These are phyloP conservation scores for Sparus aurata DNA, from an alignment of 2,797 vertebrate species.

Conservation along the genomic window DNA sequence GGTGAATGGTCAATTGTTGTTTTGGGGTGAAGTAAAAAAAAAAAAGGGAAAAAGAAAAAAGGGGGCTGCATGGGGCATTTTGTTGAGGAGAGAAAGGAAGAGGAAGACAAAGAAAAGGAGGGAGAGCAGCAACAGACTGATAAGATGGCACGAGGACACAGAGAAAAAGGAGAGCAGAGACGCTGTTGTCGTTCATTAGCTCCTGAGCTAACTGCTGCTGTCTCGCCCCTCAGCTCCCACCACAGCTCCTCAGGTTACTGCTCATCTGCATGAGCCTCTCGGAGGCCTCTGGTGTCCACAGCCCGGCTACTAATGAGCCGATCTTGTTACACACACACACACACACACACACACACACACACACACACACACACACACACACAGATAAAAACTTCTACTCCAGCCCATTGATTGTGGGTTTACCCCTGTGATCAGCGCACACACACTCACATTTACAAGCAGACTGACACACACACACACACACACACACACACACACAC, in stretches of 20 bases:
- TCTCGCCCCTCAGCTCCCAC: constrained; percentile 41
- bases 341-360: constrained; percentile 36
- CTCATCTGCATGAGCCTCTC: constrained; percentile 86
- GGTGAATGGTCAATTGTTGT: no score
- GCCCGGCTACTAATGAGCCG: constrained; percentile 81
- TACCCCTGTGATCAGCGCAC: constrained; percentile 74
- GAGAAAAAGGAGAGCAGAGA: constrained; percentile 19
- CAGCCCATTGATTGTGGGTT: constrained; percentile 81
- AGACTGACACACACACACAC: constrained; percentile 1
- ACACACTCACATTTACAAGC: constrained; percentile 2
- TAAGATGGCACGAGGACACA: not conserved
- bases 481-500: constrained; percentile 2
- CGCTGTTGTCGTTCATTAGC: constrained; percentile 65
- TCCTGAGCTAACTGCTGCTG: constrained; percentile 60
- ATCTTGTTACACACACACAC: constrained; percentile 82
- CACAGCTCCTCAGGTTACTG: constrained; percentile 83
- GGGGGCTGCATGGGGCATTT: not conserved
- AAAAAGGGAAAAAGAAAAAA: not conserved
- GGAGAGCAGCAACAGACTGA: not conserved
- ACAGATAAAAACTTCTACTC: constrained; percentile 45
- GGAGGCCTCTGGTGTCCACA: constrained; percentile 78
- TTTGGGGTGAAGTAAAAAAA: no score
- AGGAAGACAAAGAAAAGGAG: not conserved
- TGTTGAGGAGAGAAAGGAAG: not conserved
- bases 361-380: constrained; percentile 18